Evolutionary conservation across 2,113 vertebrate genomes (phyloP).

Genomic region (Microcebus lehilahytsara): DNA sequence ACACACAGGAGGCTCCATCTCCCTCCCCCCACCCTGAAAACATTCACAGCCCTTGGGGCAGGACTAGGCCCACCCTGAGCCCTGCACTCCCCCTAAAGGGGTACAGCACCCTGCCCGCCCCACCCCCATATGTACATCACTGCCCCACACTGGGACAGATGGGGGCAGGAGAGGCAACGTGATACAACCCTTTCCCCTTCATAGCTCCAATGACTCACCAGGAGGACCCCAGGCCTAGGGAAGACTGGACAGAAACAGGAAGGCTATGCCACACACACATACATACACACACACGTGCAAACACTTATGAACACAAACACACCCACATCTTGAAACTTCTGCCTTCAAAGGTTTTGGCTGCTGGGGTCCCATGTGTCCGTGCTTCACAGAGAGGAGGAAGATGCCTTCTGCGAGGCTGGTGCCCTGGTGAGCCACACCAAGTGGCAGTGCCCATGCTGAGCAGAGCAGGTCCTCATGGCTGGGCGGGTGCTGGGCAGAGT

Average conservation of each 20-base stretch:
- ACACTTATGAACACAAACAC: background rate
- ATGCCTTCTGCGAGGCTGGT: conserved; percentile 45
- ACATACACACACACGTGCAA: background rate
- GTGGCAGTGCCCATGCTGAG: conserved; percentile 73
- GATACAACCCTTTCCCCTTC: conserved; percentile 72
- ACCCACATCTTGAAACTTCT: conserved; percentile 59
- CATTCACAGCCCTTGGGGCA: conserved; percentile 73
- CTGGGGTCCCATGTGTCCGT: conserved; percentile 53
- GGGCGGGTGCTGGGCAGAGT: background rate
- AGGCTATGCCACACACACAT: background rate
- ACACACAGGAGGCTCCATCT: conserved; percentile 68
- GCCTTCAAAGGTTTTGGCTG: conserved; percentile 68
- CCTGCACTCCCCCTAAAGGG: conserved; percentile 46
- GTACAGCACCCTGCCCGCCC: conserved; percentile 67
- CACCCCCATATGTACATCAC: conserved; percentile 75
- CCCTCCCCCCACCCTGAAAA: conserved; percentile 73
- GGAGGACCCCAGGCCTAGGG: conserved; percentile 72
- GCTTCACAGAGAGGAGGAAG: conserved; percentile 61
- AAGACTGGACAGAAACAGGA: conserved; percentile 66
- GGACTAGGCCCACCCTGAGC: conserved; percentile 48
- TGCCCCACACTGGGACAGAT: conserved; percentile 57
- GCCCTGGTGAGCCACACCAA: conserved; percentile 63
- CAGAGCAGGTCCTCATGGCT: conserved; percentile 45
- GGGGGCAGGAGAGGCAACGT: conserved; percentile 66
- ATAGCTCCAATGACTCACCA: conserved; percentile 74